phyloP scores from a whole-genome alignment of 1,140 invertebrate genomes.

The Polypedilum vanderplanki region DNA sequence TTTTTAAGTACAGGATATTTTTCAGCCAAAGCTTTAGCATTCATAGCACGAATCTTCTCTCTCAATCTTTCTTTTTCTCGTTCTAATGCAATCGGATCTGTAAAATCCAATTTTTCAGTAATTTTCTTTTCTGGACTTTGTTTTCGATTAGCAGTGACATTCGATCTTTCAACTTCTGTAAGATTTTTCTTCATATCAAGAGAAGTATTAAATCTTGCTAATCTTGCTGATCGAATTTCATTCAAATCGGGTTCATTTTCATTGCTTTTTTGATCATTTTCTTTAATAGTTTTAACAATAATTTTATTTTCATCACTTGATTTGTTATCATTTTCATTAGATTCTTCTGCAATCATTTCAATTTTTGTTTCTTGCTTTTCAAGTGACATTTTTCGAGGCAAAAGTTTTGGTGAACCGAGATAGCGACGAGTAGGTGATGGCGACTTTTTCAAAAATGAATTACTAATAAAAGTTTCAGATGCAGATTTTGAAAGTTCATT shows the following conservation, averaged over 20 bases:
- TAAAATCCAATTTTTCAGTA: slow-evolving; percentile 22
- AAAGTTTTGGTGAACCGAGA: slow-evolving; percentile 5
- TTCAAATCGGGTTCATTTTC: slow-evolving; percentile 35
- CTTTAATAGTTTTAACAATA: slow-evolving; percentile 28
- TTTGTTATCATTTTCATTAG: slow-evolving; percentile 23
- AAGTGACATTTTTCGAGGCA: neutral
- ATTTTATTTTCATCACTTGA: slow-evolving; percentile 32
- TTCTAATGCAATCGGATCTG: neutral
- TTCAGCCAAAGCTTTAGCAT: slow-evolving; percentile 30
- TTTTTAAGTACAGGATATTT: slow-evolving; percentile 31
- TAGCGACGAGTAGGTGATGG: slow-evolving; percentile 6
- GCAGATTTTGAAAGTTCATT: slow-evolving; percentile 30
- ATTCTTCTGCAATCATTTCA: slow-evolving; percentile 17
- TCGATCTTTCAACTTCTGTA: slow-evolving; percentile 31
- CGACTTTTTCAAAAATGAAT: neutral
- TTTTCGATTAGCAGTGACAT: slow-evolving; percentile 22
- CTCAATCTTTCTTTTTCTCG: slow-evolving; percentile 34
- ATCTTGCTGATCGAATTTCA: slow-evolving; percentile 41
- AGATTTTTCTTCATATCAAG: slow-evolving; percentile 27
- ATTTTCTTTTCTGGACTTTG: slow-evolving; percentile 27
- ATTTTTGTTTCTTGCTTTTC: neutral
- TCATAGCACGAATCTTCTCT: slow-evolving; percentile 30
- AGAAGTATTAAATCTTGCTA: slow-evolving; percentile 38
- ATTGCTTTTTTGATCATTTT: slow-evolving; percentile 3
- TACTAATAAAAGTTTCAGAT: slow-evolving; percentile 28